These are phyloP conservation scores for Taeniopygia guttata DNA, from an alignment of 2,797 vertebrate genomes.

Conservation along the genomic window DNA sequence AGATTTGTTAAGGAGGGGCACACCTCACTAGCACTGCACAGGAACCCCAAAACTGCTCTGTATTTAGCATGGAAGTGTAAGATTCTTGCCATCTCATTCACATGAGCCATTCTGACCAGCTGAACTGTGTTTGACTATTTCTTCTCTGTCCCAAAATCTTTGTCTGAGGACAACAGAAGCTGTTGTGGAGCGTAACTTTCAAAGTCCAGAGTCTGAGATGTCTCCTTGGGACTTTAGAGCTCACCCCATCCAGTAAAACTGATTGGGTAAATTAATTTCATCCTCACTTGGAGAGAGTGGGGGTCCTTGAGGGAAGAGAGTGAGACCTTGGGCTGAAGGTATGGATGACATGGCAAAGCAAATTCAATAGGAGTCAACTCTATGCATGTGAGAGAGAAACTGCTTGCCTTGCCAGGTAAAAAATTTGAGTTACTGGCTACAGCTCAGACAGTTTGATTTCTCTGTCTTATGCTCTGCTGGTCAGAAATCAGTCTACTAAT, in stretches of 20 bases:
- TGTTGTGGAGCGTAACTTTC: not conserved
- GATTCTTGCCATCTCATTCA: fast-evolving
- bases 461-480: not conserved
- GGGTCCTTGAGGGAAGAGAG: not conserved
- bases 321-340: not conserved
- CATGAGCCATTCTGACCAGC: not conserved
- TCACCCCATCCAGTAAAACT: not conserved
- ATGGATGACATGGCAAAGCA: not conserved
- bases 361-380: not conserved
- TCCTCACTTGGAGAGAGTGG: not conserved
- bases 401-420: not conserved
- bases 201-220: not conserved
- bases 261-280: not conserved
- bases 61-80: not conserved
- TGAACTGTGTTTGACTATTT: not conserved
- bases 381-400: not conserved
- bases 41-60: not conserved
- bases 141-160: not conserved
- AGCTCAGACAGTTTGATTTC: not conserved
- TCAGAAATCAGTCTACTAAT: not conserved
- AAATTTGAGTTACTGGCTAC: not conserved
- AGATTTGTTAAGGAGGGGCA: not conserved
- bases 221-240: not conserved
- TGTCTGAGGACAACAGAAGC: not conserved
- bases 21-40: not conserved